Base-by-base conservation (phyloP, 2,888 invertebrate genomes). In the Blera fallax region DNA sequence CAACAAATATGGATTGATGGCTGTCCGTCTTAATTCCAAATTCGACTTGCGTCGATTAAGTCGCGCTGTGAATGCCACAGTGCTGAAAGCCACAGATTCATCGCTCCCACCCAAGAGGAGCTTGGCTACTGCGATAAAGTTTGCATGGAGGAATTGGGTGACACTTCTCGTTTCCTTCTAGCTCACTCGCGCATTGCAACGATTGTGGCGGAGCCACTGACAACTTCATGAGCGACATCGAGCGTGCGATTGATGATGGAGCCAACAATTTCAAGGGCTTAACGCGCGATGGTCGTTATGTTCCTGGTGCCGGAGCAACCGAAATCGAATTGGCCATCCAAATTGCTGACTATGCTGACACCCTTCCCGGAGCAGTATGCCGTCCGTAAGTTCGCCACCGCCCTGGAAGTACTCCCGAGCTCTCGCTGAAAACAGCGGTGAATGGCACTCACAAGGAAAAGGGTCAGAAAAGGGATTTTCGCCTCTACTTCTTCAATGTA, bases 161-260 rank as follows among this genome's bases (percentile, higher is more conserved):
- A 98, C 89, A 99, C 99, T n/a, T n/a, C n/a, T n/a, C n/a, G n/a
- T n/a, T n/a, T n/a, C n/a, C n/a, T n/a, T n/a, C n/a, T n/a, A n/a
- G 93, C 93, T 8, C 97, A 98, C 89, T 97, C 97, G 3, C 95
- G 96, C 64, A 96, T 99, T 84, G 95, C 98, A 0, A 99, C 99
- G 0, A 95, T 99, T 88, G 96, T 99, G 10, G 99, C 87, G 99
- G 99, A 0, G 96, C 99, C 0, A 99, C 99, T 3, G 98, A 99
- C 88, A 99, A 99, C 92, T 97, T 97, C 90, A 98, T 99, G 97
- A 99, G 99, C 92, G 99, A 99, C 90, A 96, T 99, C 89, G 99
- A 99, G 93, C 94, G 99, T 83, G 98, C 99, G 27, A 95, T 99
- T 89, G 98, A 99, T 93, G 99, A 99, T 93, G 99, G 98, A 83